Evolutionary conservation across 2,113 vertebrate genomes (phyloP).

Genomic region (Campylorhamphus procurvoides): DNA sequence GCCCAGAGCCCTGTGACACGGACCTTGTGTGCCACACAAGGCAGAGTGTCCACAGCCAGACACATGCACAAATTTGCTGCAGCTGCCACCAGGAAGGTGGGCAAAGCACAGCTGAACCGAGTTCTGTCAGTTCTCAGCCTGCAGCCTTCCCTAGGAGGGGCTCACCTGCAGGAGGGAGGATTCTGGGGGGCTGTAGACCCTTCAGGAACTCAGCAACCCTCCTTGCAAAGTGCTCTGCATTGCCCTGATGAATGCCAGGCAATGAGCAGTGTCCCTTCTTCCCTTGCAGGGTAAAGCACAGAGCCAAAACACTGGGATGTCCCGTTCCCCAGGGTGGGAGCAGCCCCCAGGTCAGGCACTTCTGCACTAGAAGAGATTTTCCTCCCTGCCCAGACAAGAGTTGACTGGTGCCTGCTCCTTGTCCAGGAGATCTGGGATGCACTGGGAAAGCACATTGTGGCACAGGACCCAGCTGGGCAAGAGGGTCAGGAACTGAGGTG

Average conservation of each 20-base stretch:
- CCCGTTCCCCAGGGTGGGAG: accelerated
- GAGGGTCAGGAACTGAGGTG: not conserved
- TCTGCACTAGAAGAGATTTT: not conserved
- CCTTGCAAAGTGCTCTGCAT: not conserved
- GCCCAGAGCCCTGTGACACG: accelerated
- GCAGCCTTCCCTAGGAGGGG: not conserved
- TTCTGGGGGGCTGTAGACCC: not conserved
- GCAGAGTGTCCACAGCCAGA: not conserved
- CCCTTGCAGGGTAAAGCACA: not conserved
- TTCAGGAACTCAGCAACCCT: not conserved
- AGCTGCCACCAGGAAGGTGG: not conserved
- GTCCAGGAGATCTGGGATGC: accelerated
- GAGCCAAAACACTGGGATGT: accelerated
- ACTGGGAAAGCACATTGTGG: not conserved
- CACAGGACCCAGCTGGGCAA: not conserved
- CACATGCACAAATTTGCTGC: not conserved
- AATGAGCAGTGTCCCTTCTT: not conserved
- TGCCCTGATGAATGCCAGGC: accelerated
- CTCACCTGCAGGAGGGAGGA: not conserved
- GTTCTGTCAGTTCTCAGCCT: not conserved
- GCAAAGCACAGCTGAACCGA: not conserved
- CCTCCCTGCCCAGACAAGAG: not conserved
- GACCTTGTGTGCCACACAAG: not conserved
- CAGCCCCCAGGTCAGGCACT: not conserved
- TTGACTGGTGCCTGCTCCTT: not conserved